These are phyloP conservation scores for Fissipunctia ypsillon DNA, from an alignment of 2,888 invertebrate genomes.

Conservation along the genomic window DNA sequence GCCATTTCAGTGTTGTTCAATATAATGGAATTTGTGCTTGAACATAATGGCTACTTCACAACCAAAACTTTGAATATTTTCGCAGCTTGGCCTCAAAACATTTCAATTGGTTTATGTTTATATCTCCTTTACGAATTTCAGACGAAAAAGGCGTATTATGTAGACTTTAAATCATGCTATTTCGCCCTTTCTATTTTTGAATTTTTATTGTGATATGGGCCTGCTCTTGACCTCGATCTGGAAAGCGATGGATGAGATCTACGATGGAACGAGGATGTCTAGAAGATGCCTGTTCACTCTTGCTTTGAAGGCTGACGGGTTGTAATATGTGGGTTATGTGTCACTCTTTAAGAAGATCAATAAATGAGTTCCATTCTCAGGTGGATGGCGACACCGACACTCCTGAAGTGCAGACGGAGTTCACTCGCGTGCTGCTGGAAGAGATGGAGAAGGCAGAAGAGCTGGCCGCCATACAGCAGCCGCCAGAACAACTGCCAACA, in stretches of 20 bases:
- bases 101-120: background rate
- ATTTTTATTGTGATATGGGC: background rate
- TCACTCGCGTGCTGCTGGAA: slow-evolving; percentile 92
- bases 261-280: background rate
- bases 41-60: background rate
- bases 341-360: background rate
- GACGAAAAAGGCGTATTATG: background rate
- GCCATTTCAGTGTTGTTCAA: background rate
- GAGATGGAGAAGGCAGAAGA: slow-evolving; percentile 92
- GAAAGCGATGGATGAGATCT: background rate
- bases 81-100: background rate
- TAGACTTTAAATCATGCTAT: background rate
- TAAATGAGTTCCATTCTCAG: slow-evolving; percentile 72
- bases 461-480: slow-evolving; percentile 79
- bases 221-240: background rate
- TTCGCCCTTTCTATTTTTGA: background rate
- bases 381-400: slow-evolving; percentile 97
- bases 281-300: background rate
- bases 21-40: background rate
- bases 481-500: slow-evolving; percentile 57
- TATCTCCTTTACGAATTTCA: background rate
- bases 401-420: slow-evolving; percentile 94
- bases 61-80: background rate
- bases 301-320: background rate
- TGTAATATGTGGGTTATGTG: background rate